Evolutionary conservation across 2,113 vertebrate species (phyloP).

Genomic region (Paradisaea rubra): DNA sequence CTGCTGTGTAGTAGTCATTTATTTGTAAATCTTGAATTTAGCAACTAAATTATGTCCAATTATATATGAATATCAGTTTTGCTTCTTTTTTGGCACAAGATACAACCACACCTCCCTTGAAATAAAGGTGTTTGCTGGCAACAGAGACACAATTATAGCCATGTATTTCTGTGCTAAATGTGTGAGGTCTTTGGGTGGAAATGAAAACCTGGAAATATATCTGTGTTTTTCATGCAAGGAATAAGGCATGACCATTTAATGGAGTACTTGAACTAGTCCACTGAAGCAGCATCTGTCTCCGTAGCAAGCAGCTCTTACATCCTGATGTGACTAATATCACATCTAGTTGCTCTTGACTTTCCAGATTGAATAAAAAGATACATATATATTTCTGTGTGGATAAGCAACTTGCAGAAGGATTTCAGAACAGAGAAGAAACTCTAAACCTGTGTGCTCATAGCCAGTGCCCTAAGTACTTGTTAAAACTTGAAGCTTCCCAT

Average conservation of each 20-base stretch:
- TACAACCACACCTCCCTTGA: background rate
- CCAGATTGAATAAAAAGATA: background rate
- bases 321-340: background rate
- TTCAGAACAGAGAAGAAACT: background rate
- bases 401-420: background rate
- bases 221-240: background rate
- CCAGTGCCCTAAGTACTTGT: background rate
- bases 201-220: background rate
- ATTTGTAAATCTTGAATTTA: background rate
- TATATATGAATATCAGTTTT: background rate
- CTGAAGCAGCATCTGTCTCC: background rate
- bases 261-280: background rate
- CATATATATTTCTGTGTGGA: background rate
- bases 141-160: background rate
- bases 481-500: background rate
- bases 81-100: background rate
- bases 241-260: background rate
- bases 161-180: background rate
- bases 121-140: background rate
- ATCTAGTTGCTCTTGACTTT: background rate
- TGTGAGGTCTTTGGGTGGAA: background rate
- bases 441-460: background rate
- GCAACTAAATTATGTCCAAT: background rate
- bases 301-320: background rate
- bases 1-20: accelerated